Evolutionary conservation across 2,888 invertebrate species (phyloP), one percentile per base, ranked within the genome.

Genomic region (Pyrocoelia pectoralis): DNA sequence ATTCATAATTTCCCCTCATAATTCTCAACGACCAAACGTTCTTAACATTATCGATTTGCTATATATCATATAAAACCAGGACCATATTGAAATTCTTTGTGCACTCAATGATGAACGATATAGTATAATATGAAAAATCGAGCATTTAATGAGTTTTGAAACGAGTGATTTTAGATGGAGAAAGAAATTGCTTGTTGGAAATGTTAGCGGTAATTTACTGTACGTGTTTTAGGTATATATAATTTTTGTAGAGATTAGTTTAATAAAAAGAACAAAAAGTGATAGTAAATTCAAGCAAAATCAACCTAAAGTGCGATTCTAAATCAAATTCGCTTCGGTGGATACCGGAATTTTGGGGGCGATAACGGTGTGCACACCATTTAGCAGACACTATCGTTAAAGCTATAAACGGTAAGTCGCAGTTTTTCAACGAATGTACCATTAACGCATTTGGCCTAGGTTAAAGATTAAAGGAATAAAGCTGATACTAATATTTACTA

Each of bases 91-190:
- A n/a, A 77, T 77, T 78, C 74, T 72, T 72, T 73, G 71, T 73
- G 74, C 76, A 68, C 70, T 71, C 72, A 69, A 71, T 77, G 78
- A 77, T 77, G 76, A 77, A 78, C 77, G 78, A 75, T 70, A 73
- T 74, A n/a, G n/a, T 74, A 75, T 78, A 76, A 78, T 77, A 76
- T 78, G 77, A 77, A 78, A 79, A 79, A 79, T 79, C 76, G 76
- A 71, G 76, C 76, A 75, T 77, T 77, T 79, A 78, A 79, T 79
- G 78, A 77, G 77, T 74, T 77, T 78, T 76, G 76, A 74, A 75
- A 72, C 65, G 64, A 5, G 4, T 24, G 3, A 3, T 24, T 24
- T 24, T 33, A 33, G 2, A 33, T 33, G 8, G 33, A n/a, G 8
- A 33, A n/a, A 33, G n/a, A 33, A 33, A 33, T 33, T 33, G 33